phyloP scores from a whole-genome alignment of 2,888 invertebrate genomes.

The Dynastes maya region DNA sequence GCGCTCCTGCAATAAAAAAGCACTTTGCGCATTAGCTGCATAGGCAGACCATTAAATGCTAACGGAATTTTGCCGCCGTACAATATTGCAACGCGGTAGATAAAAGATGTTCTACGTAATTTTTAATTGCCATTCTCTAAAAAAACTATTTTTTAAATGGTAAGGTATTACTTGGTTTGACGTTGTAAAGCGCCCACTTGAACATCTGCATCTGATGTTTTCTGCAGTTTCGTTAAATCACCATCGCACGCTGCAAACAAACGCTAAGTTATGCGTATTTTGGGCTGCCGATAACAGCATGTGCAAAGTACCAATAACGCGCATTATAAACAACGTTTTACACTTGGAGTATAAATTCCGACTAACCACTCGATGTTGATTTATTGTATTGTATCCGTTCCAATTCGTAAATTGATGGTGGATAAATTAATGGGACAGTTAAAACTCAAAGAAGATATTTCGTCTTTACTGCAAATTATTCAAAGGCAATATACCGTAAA shows the following conservation, averaged over 20 bases:
- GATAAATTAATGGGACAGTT: slow-evolving; percentile 32
- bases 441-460: slow-evolving; percentile 23
- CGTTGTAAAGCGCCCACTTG: no score
- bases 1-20: no score
- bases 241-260: neutral
- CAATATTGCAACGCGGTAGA: no score
- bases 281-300: slow-evolving; percentile 16
- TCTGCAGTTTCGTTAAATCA: neutral
- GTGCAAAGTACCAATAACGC: neutral
- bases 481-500: neutral
- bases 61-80: no score
- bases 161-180: no score
- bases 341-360: slow-evolving; percentile 8
- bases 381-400: slow-evolving; percentile 23
- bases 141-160: no score
- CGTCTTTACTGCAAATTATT: slow-evolving; percentile 26
- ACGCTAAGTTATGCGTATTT: neutral
- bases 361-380: slow-evolving; percentile 32
- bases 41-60: no score
- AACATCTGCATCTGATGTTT: no score
- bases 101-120: no score
- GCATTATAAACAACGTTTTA: slow-evolving; percentile 11
- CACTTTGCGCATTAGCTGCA: no score
- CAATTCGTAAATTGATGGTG: slow-evolving; percentile 23
- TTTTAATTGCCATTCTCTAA: no score